Evolutionary conservation across 2,888 invertebrate species (phyloP).

Genomic region (Oscheius sp.): DNA sequence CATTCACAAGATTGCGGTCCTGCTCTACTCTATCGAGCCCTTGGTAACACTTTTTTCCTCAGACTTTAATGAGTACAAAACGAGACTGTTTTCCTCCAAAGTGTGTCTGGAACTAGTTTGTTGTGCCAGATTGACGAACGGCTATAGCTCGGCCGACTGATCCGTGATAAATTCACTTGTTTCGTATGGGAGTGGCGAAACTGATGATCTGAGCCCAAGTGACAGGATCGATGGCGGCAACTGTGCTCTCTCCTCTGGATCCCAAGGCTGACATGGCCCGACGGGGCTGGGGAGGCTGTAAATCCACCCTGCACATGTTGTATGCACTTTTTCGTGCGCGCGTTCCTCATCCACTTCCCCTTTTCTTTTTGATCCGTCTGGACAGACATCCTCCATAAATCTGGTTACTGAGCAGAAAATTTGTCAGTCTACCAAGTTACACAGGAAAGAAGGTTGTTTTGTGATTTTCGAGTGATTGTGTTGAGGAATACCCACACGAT

Average conservation of each 20-base stretch:
- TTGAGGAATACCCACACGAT: too few relatives aligned
- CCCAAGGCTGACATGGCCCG: slow-evolving; percentile 20
- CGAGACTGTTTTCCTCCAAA: too few relatives aligned
- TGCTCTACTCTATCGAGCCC: too few relatives aligned
- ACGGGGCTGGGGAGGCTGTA: slow-evolving; percentile 17
- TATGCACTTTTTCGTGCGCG: slow-evolving; percentile 22
- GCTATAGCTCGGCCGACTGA: slow-evolving; percentile 7
- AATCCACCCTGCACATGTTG: slow-evolving; percentile 33
- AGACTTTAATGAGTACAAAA: too few relatives aligned
- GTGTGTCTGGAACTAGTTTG: too few relatives aligned
- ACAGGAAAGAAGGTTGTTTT: too few relatives aligned
- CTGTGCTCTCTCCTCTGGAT: slow-evolving; percentile 22
- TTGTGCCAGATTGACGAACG: not conserved
- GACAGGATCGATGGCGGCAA: slow-evolving; percentile 36
- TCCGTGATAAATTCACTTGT: slow-evolving; percentile 24
- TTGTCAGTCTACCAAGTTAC: not conserved
- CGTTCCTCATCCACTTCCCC: not conserved
- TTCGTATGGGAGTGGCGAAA: slow-evolving; percentile 29
- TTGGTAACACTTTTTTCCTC: too few relatives aligned
- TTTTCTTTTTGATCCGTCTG: slow-evolving; percentile 5
- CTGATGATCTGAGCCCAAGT: slow-evolving; percentile 25
- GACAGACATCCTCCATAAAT: not conserved
- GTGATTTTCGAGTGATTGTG: too few relatives aligned
- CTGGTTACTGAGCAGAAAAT: not conserved
- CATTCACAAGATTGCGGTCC: too few relatives aligned